Percentiles rank a stretch among this genome's conserved stretches.
phyloP scores from a whole-genome alignment of 2,888 invertebrate species.

The Ctena decussata region DNA sequence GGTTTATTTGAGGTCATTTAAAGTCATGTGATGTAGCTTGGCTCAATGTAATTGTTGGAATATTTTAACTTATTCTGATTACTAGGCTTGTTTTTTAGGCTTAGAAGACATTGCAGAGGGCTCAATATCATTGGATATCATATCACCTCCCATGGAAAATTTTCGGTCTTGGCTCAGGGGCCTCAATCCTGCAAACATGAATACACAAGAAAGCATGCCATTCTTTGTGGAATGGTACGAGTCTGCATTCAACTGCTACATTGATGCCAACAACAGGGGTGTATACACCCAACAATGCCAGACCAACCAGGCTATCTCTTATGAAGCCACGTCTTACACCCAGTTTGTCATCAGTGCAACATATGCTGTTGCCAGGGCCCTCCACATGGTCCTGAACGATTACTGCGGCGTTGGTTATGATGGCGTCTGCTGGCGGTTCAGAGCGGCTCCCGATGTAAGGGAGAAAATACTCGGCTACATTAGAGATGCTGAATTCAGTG shows the following conservation, averaged over 20 bases:
- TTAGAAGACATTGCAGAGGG: constrained; percentile 72
- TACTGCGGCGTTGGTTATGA: constrained; percentile 71
- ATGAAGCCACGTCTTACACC: constrained; percentile 57
- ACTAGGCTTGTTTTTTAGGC: constrained; percentile 27
- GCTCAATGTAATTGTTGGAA: too few species aligned
- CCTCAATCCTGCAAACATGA: constrained; percentile 56
- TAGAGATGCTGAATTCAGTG: constrained; percentile 41
- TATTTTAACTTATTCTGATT: neutral
- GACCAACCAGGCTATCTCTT: constrained; percentile 40
- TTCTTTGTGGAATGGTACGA: constrained; percentile 80
- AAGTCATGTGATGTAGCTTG: too few species aligned
- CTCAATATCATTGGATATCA: constrained; percentile 70
- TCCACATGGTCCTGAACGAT: constrained; percentile 81
- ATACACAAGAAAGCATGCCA: constrained; percentile 63
- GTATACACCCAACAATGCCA: constrained; percentile 66
- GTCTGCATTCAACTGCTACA: constrained; percentile 74
- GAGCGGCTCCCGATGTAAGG: constrained; percentile 43
- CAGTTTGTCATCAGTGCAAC: constrained; percentile 80
- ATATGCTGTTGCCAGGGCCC: constrained; percentile 81
- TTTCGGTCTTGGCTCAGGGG: constrained; percentile 70
- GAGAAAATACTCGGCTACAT: constrained; percentile 59
- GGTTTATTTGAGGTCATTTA: too few species aligned
- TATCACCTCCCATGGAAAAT: constrained; percentile 30
- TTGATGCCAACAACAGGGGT: constrained; percentile 69
- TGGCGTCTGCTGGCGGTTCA: constrained; percentile 72